Conservation (phyloP, 1,140 invertebrate genomes). For the Plodia interpunctella region DNA sequence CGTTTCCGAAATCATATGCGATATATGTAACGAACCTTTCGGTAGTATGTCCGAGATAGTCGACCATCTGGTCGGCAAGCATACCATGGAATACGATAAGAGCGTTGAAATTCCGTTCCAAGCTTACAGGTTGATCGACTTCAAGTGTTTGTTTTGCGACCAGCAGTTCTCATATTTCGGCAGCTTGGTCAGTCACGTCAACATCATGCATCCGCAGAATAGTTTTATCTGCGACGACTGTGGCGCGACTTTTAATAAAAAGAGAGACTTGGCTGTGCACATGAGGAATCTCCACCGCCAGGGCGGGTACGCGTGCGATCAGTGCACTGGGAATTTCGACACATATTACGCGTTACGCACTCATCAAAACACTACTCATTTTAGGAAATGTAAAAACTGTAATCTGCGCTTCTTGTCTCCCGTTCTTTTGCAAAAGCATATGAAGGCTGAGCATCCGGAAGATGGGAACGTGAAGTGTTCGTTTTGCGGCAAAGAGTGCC, state of each 20-base stretch:
- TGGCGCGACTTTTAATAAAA: conserved; percentile 49
- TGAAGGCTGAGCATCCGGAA: conserved; percentile 41
- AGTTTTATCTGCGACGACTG: conserved; percentile 56
- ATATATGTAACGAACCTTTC: conserved; percentile 52
- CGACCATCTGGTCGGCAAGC: conserved; percentile 52
- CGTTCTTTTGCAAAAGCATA: conserved; percentile 43
- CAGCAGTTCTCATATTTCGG: conserved; percentile 47
- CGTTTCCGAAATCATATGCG: conserved; percentile 49
- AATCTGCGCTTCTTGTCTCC: conserved; percentile 31
- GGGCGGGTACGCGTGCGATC: conserved; percentile 47
- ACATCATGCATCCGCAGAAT: conserved; percentile 46
- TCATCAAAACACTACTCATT: conserved; percentile 50
- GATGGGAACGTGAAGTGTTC: conserved; percentile 36
- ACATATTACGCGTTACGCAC: conserved; percentile 25
- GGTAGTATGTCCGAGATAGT: conserved; percentile 40
- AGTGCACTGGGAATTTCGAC: conserved; percentile 40
- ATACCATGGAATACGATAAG: conserved; percentile 52
- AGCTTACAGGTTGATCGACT: conserved; percentile 46
- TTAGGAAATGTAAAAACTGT: conserved; percentile 44
- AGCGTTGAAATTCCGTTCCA: conserved; percentile 38
- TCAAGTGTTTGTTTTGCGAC: conserved; percentile 43
- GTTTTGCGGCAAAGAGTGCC: conserved; percentile 46
- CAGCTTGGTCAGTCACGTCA: conserved; percentile 50
- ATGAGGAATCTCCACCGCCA: conserved; percentile 41
- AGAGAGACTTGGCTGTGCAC: conserved; percentile 44